phyloP scores from a whole-genome alignment of 2,888 invertebrate species.

The Zygothrica quintamaculata region DNA sequence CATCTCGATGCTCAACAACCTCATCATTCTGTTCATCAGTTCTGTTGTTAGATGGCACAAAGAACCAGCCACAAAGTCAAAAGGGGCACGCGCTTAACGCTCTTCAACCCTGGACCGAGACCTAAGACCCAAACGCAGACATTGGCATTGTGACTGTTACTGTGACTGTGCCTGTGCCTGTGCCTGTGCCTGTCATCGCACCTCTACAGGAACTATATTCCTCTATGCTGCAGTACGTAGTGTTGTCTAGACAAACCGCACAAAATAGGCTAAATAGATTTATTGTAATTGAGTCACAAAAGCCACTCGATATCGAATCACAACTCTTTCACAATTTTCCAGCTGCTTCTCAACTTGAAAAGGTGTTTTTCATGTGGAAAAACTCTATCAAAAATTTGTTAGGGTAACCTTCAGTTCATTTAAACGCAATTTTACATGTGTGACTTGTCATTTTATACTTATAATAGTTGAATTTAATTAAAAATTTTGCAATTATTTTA shows the following conservation, averaged over 20 bases:
- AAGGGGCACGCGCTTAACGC: conserved; percentile 73
- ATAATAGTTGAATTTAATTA: conserved; percentile 58
- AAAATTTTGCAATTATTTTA: conserved; percentile 61
- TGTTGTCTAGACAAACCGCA: conserved; percentile 68
- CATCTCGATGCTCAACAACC: conserved; percentile 3
- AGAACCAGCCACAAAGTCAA: conserved; percentile 73
- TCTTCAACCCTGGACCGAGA: conserved; percentile 47
- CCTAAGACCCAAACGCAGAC: conserved; percentile 17
- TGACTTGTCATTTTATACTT: conserved; percentile 40
- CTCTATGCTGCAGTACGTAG: conserved; percentile 12
- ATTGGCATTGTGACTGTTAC: conserved; percentile 42
- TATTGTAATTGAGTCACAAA: conserved; percentile 81
- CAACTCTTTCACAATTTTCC: conserved; percentile 58
- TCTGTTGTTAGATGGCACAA: conserved; percentile 70
- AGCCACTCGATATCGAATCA: conserved; percentile 70
- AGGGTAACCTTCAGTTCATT: conserved; percentile 22
- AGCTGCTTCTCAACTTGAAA: conserved; percentile 48
- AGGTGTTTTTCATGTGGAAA: conserved; percentile 36
- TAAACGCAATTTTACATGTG: conserved; percentile 63
- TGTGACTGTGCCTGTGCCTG: neutral
- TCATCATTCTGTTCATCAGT: conserved; percentile 2
- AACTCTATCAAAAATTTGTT: conserved; percentile 15
- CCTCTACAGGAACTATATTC: no score
- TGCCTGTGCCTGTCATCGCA: no score
- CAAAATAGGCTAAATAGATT: conserved; percentile 79